These are phyloP conservation scores for Mola mola DNA, from an alignment of 2,113 vertebrate species.

Conservation along the genomic window DNA sequence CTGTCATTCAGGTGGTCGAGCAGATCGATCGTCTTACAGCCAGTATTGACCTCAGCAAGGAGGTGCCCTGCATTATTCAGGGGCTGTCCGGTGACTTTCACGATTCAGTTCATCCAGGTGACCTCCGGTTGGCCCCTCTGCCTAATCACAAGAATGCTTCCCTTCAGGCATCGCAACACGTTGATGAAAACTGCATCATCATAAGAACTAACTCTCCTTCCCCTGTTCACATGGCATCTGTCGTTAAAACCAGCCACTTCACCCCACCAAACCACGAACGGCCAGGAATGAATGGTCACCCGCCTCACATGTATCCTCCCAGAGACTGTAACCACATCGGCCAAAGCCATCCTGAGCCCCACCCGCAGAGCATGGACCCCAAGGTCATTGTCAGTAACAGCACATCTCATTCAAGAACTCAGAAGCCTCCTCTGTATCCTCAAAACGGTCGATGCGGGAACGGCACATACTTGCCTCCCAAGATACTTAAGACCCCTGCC, in stretches of 20 bases:
- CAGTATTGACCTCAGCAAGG: slow-evolving; percentile 73
- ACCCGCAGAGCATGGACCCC: slow-evolving; percentile 49
- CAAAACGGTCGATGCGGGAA: slow-evolving; percentile 75
- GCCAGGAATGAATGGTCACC: slow-evolving; percentile 63
- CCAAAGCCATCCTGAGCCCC: slow-evolving; percentile 37
- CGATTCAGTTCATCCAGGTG: slow-evolving; percentile 29
- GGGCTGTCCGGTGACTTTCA: slow-evolving; percentile 34
- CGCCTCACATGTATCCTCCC: slow-evolving; percentile 44
- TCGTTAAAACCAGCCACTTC: slow-evolving; percentile 74
- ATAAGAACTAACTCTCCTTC: slow-evolving; percentile 72
- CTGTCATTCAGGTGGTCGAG: slow-evolving; percentile 79
- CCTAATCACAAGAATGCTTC: slow-evolving; percentile 36
- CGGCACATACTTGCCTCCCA: slow-evolving; percentile 39
- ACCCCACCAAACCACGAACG: slow-evolving; percentile 38
- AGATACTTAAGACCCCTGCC: slow-evolving; percentile 57
- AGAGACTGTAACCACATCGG: slow-evolving; percentile 40
- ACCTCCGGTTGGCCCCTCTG: slow-evolving; percentile 33
- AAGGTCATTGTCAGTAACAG: slow-evolving; percentile 58
- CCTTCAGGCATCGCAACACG: slow-evolving; percentile 1
- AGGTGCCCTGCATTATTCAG: slow-evolving; percentile 31
- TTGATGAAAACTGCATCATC: slow-evolving; percentile 55
- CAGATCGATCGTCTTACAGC: slow-evolving; percentile 83
- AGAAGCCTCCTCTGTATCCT: slow-evolving; percentile 78
- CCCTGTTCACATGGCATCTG: slow-evolving; percentile 66
- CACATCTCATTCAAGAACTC: slow-evolving; percentile 60